Base-by-base conservation (phyloP, 2,113 vertebrate genomes). In the Okapia johnstoni region DNA sequence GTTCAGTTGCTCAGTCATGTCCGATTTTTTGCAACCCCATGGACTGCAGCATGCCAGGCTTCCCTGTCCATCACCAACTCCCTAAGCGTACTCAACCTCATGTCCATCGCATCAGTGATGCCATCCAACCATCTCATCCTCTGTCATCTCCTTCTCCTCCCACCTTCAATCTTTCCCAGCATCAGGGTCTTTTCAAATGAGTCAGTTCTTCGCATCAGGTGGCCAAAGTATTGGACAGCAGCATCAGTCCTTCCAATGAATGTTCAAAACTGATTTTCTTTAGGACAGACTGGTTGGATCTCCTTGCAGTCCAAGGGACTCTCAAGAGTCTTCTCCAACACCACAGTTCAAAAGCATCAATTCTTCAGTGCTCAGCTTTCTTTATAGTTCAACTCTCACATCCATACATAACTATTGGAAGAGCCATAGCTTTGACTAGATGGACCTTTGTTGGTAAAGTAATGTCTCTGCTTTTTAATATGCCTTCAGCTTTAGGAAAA, bases 31-130 rank as follows among this genome's bases (percentile, higher is more conserved):
- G n/a, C 0, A 0, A 70, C 5, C 10, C n/a, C 66, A 40, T 12
- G n/a, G 10, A 70, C 19, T 6, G 4, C 19, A 40, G 66, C 66
- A 40, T 0, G 0, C 19, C 19, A 70, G 66, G 19, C 66, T 40
- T 40, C 66, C n/a, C 66, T 12, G 19, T 70, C n/a, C 10, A 40
- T 70, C 19, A 70, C 66, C n/a, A 70, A 40, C 19, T 70, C 66
- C 19, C 10, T 0, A 0, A 70, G n/a, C 10, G 10, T 70, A 70
- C 66, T 40, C 66, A 70, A 70, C 2, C 66, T 40, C n/a, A 40
- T 70, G 5, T 70, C n/a, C 66, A 23, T 40, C 2, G 0, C 1
- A 2, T 70, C 2, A 0, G 66, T 70, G 66, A 70, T 40, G 2
- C n/a, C 10, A 40, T 70, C n/a, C n/a, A 23, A 23, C 66, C 66